Evolutionary conservation across 2,113 vertebrate species (phyloP).

Genomic region (Coregonus clupeaformis): DNA sequence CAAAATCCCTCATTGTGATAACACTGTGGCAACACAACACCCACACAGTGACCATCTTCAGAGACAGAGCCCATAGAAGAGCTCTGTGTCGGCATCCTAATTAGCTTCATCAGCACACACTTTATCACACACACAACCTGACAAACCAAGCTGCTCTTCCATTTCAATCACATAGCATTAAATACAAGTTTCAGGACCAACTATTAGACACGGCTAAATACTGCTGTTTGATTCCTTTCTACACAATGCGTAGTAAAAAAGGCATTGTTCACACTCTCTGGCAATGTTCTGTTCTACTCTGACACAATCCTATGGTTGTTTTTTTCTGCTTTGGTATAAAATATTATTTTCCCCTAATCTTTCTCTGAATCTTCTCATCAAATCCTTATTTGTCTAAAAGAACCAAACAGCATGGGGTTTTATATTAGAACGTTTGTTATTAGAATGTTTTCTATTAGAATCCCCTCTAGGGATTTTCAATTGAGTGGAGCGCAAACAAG

Average conservation of each 20-base stretch:
- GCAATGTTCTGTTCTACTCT: constrained; percentile 49
- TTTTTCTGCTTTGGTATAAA: constrained; percentile 36
- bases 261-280: constrained; percentile 57
- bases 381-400: constrained; percentile 23
- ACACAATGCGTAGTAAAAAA: constrained; percentile 30
- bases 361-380: constrained; percentile 6
- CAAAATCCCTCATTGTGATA: constrained; percentile 41
- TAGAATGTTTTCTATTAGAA: background rate
- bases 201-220: constrained; percentile 27
- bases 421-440: constrained; percentile 45
- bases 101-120: background rate
- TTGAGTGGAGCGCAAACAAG: constrained; percentile 60
- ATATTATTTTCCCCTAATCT: too few species aligned
- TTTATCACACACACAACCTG: constrained; percentile 36
- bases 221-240: constrained; percentile 43
- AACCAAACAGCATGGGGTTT: constrained; percentile 6
- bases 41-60: constrained; percentile 44
- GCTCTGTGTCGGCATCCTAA: constrained; percentile 59
- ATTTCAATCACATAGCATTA: constrained; percentile 48
- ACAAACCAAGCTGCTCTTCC: constrained; percentile 43
- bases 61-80: constrained; percentile 50
- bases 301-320: constrained; percentile 16
- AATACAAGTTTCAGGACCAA: constrained; percentile 30
- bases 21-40: constrained; percentile 54
- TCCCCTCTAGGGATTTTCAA: constrained; percentile 6